Evolutionary conservation across 37 sponge, comb jelly and placozoan genomes (phyloP).

Genomic region (Petrosia ficiformis): DNA sequence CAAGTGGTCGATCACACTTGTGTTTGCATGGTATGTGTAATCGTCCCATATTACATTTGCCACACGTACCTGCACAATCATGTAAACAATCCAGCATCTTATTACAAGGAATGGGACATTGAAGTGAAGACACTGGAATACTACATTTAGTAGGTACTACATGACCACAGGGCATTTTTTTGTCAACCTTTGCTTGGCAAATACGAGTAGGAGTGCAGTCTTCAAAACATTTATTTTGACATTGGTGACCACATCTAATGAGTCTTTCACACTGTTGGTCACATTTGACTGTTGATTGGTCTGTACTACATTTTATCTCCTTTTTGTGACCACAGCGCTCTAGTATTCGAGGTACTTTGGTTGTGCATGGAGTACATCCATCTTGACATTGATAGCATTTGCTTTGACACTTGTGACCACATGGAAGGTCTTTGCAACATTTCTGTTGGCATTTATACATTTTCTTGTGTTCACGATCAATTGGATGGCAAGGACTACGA

Average conservation of each 20-base stretch:
- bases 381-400: conserved; percentile 61
- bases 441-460: conserved; percentile 41
- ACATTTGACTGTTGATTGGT: conserved; percentile 34
- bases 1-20: conserved; percentile 62
- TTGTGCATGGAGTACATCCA: conserved; percentile 67
- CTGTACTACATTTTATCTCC: conserved; percentile 21
- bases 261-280: conserved; percentile 37
- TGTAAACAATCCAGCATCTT: conserved; percentile 68
- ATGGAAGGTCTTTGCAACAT: conserved; percentile 42
- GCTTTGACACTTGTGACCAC: conserved; percentile 72
- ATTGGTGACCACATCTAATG: conserved; percentile 77
- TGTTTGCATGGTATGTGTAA: conserved; percentile 59
- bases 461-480: conserved; percentile 50
- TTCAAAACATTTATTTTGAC: conserved; percentile 53
- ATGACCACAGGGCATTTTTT: conserved; percentile 67
- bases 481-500: conserved; percentile 64
- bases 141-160: conserved; percentile 20
- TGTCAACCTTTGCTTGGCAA: conserved; percentile 26
- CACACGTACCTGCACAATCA: conserved; percentile 71
- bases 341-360: neutral
- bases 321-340: conserved; percentile 56
- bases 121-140: neutral
- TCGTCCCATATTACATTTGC: conserved; percentile 57
- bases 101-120: conserved; percentile 41
- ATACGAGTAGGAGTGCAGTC: conserved; percentile 27